Conservation (phyloP, 2,888 invertebrate species). For the Latheticus oryzae region DNA sequence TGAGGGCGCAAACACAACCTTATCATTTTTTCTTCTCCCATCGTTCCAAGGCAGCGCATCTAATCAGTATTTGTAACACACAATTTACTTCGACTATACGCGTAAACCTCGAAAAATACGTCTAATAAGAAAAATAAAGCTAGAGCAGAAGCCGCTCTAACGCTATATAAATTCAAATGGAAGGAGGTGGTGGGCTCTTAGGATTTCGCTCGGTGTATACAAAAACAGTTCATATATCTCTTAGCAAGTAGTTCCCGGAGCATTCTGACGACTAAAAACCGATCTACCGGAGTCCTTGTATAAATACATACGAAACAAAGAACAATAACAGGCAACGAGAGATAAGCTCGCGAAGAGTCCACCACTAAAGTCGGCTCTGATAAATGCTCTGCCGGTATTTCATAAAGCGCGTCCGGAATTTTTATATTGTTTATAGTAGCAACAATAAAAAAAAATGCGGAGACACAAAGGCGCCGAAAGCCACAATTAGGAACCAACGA, state of each 20-base stretch:
- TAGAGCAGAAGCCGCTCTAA: slow-evolving; percentile 40
- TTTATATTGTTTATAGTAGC: slow-evolving; percentile 55
- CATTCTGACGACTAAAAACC: slow-evolving; percentile 57
- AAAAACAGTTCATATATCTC: slow-evolving; percentile 58
- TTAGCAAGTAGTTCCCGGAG: slow-evolving; percentile 52
- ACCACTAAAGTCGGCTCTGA: too few relatives aligned
- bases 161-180: slow-evolving; percentile 51
- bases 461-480: slow-evolving; percentile 6
- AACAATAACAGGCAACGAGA: slow-evolving; percentile 52
- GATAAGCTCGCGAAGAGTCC: slow-evolving; percentile 46
- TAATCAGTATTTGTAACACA: slow-evolving; percentile 47
- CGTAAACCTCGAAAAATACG: slow-evolving; percentile 50
- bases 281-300: slow-evolving; percentile 53
- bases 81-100: slow-evolving; percentile 47
- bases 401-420: slow-evolving; percentile 50
- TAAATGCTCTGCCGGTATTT: slow-evolving; percentile 51
- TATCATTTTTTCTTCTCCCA: too few relatives aligned
- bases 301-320: slow-evolving; percentile 61
- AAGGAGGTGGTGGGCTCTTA: slow-evolving; percentile 40
- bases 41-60: slow-evolving; percentile 15
- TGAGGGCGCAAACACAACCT: slow-evolving; percentile 1
- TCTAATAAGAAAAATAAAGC: slow-evolving; percentile 50
- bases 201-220: slow-evolving; percentile 49
- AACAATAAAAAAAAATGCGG: slow-evolving; percentile 25
- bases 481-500: slow-evolving; percentile 27